A percentile compares a stretch with the other conserved stretches of the same genome.
phyloP scores from a whole-genome alignment of 2,888 invertebrate genomes.

The Lithophane leautieri region DNA sequence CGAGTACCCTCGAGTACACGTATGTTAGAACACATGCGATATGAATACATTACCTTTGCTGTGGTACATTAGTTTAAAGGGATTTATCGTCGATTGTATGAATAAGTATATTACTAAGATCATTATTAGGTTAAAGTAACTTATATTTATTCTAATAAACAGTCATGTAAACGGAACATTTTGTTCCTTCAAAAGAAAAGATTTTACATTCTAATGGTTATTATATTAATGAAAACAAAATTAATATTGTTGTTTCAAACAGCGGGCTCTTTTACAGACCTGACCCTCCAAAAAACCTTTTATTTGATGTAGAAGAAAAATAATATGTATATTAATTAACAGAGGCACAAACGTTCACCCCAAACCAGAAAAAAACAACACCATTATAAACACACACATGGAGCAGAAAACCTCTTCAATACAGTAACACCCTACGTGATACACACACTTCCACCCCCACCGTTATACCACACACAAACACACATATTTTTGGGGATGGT shows the following conservation, averaged over 20 bases:
- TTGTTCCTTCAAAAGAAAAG: slow-evolving; percentile 1
- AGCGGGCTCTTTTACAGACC: not conserved
- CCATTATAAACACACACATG: slow-evolving; percentile 21
- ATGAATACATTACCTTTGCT: slow-evolving; percentile 16
- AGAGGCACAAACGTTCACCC: not conserved
- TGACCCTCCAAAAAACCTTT: slow-evolving; percentile 2
- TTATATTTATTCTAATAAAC: not conserved
- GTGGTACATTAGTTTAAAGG: not conserved
- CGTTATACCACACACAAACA: slow-evolving; percentile 20
- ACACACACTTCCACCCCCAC: slow-evolving; percentile 33
- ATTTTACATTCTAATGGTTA: not conserved
- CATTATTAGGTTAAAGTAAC: not conserved
- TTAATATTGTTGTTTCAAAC: slow-evolving; percentile 11
- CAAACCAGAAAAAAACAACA: slow-evolving; percentile 16
- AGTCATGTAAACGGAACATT: not conserved
- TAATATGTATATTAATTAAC: slow-evolving; percentile 19
- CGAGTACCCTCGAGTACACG: not conserved
- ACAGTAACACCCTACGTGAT: slow-evolving; percentile 2
- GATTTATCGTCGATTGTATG: not conserved
- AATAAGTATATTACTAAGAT: not conserved
- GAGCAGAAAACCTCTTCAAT: not conserved
- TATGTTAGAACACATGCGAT: not conserved
- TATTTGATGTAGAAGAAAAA: slow-evolving; percentile 9
- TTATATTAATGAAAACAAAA: not conserved
- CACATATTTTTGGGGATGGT: slow-evolving; percentile 56